phyloP scores from a whole-genome alignment of 2,113 vertebrate species.

The Nothoprocta pentlandii region DNA sequence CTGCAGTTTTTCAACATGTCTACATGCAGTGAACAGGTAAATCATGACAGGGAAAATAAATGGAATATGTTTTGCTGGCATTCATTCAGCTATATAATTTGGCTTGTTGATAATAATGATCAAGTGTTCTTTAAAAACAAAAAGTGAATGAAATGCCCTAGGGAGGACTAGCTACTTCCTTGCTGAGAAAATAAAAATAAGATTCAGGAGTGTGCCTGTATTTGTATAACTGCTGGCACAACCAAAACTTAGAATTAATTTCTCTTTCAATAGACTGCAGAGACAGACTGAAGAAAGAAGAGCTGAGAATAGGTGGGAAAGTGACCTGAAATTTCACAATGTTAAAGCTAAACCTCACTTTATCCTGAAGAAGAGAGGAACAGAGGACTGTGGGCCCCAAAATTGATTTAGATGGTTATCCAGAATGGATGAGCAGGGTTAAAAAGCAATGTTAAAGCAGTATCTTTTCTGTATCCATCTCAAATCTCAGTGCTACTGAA shows the following conservation, averaged over 20 bases:
- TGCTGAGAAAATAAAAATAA: background rate
- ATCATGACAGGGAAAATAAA: background rate
- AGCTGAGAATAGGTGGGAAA: background rate
- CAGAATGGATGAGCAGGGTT: background rate
- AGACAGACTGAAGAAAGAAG: background rate
- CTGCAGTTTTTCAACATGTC: conserved; percentile 13
- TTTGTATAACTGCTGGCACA: background rate
- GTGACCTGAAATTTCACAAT: background rate
- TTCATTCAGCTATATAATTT: background rate
- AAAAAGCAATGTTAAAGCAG: background rate
- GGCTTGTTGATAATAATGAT: background rate
- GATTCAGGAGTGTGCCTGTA: background rate
- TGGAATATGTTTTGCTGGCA: background rate
- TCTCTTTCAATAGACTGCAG: background rate
- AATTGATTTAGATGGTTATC: background rate
- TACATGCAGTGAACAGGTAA: background rate
- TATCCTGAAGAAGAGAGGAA: background rate
- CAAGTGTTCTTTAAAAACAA: background rate
- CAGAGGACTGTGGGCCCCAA: background rate
- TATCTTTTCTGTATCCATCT: background rate
- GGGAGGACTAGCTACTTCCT: background rate
- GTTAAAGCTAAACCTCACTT: background rate
- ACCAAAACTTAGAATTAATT: background rate
- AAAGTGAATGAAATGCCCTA: background rate
- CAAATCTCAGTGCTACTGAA: background rate